Evolutionary conservation across 2,888 invertebrate genomes (phyloP).

Genomic region (Ophion obscuratus): DNA sequence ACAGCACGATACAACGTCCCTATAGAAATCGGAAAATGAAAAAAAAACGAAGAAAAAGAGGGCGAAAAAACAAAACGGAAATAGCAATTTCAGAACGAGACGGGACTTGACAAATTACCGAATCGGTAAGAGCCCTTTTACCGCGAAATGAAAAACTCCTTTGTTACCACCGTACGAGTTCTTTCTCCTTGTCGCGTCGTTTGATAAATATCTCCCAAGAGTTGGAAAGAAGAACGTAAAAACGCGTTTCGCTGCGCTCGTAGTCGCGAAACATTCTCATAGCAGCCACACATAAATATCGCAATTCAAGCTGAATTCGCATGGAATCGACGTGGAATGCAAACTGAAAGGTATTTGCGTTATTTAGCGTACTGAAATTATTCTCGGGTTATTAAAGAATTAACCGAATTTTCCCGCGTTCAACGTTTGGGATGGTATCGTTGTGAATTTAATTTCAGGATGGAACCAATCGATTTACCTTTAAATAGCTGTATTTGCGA

Average conservation of each 20-base stretch:
- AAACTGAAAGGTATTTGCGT: too few species aligned
- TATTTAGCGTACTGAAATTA: too few species aligned
- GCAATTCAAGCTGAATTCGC: not conserved
- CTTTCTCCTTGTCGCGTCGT: not conserved
- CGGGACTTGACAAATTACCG: constrained; percentile 34
- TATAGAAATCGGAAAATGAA: constrained; percentile 33
- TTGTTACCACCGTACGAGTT: constrained; percentile 14
- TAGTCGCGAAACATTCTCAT: too few species aligned
- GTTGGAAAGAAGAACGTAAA: not conserved
- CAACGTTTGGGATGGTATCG: too few species aligned
- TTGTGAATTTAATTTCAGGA: too few species aligned
- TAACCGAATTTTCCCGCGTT: too few species aligned
- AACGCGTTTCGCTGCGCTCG: too few species aligned
- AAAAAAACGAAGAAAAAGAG: constrained; percentile 20
- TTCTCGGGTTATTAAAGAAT: too few species aligned
- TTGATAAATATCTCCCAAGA: constrained; percentile 14
- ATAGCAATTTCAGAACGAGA: constrained; percentile 31
- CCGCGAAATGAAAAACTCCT: constrained; percentile 43
- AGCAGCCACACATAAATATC: not conserved
- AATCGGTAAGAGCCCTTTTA: constrained; percentile 54
- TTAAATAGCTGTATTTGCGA: too few species aligned
- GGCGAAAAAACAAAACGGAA: not conserved
- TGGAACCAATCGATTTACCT: too few species aligned
- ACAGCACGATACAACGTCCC: not conserved
- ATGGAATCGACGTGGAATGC: too few species aligned